Evolutionary conservation across 2,888 invertebrate genomes (phyloP).

Genomic region (Exephanes ischioxanthus): DNA sequence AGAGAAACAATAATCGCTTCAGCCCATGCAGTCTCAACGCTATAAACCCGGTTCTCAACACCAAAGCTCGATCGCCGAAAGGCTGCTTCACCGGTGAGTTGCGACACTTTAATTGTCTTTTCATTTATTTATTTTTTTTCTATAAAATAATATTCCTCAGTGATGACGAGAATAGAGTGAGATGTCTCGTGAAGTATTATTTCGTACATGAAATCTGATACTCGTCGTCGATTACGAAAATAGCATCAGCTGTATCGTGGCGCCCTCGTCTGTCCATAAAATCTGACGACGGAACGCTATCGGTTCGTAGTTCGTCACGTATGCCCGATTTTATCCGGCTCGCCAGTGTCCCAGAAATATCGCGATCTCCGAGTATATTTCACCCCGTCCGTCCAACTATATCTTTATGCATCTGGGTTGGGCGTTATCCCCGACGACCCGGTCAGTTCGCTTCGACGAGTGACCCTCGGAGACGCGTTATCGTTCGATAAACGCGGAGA

Average conservation of each 20-base stretch:
- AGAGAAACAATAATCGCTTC: constrained; percentile 98
- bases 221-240: neutral
- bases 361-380: constrained; percentile 26
- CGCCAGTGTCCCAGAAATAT: constrained; percentile 39
- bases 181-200: neutral
- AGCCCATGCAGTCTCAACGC: constrained; percentile 95
- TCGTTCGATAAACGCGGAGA: constrained; percentile 55
- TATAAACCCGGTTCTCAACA: constrained; percentile 96
- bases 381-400: constrained; percentile 1
- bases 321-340: constrained; percentile 26
- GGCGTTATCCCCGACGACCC: constrained; percentile 39
- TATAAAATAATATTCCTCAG: neutral
- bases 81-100: constrained; percentile 95
- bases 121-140: neutral
- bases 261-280: neutral
- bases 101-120: neutral
- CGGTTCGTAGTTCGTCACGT: constrained; percentile 36
- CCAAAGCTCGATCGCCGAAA: constrained; percentile 94
- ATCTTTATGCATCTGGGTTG: constrained; percentile 54
- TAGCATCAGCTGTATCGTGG: neutral
- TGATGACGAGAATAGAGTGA: neutral
- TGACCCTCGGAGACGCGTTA: constrained; percentile 34
- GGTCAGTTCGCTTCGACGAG: constrained; percentile 31
- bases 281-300: neutral
- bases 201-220: neutral